phyloP scores from a whole-genome alignment of 2,113 vertebrate species.

The Alaudala cheleensis region DNA sequence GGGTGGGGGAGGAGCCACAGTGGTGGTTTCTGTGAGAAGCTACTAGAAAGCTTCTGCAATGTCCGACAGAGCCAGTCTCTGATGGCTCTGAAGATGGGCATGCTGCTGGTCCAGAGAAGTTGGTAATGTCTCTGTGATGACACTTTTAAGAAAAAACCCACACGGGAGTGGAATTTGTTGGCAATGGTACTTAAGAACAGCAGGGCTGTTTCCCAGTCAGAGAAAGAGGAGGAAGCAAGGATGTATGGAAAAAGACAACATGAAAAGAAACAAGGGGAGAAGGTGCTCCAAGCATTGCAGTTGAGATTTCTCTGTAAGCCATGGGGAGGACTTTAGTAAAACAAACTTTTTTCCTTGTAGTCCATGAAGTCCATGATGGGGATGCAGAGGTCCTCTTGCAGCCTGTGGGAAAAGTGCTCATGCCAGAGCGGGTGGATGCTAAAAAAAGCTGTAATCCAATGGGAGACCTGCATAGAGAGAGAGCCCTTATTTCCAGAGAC shows the following conservation, averaged over 20 bases:
- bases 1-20: fast-evolving
- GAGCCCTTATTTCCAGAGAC: not conserved
- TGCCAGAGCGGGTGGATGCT: fast-evolving
- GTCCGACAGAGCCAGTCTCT: not conserved
- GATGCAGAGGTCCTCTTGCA: not conserved
- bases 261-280: not conserved
- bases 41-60: not conserved
- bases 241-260: not conserved
- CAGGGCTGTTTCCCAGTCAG: not conserved
- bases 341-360: not conserved
- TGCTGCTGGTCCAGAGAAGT: not conserved
- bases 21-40: not conserved
- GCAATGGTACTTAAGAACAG: not conserved
- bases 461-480: not conserved
- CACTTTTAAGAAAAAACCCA: not conserved
- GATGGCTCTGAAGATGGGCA: not conserved
- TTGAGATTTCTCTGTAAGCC: not conserved
- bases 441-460: not conserved
- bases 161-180: not conserved
- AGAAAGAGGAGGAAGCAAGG: not conserved
- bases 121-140: not conserved
- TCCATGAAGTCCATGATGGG: not conserved
- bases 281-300: not conserved
- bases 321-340: not conserved
- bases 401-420: not conserved